Evolutionary conservation across 2,113 vertebrate species (phyloP).

Genomic region (Protomyctophum bolini): DNA sequence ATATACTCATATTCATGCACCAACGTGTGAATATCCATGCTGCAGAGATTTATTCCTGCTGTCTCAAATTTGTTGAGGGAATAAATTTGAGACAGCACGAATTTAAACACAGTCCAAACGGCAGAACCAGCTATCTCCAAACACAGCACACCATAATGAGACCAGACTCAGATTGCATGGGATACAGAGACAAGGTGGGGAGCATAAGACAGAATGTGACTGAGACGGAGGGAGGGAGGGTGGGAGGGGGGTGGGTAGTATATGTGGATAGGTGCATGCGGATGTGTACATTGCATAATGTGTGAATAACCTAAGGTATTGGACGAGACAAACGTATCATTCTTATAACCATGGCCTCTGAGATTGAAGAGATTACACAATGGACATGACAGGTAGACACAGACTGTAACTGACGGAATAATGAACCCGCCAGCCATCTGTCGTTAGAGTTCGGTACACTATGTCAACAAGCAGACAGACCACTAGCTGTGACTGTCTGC

Average conservation of each 20-base stretch:
- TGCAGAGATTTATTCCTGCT: neutral
- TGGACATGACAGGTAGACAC: constrained; percentile 38
- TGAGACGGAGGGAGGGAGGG: neutral
- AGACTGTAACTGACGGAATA: neutral
- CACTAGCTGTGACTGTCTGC: constrained; percentile 1
- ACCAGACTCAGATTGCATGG: neutral
- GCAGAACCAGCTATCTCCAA: constrained; percentile 1
- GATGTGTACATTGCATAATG: too few relatives aligned
- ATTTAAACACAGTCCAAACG: constrained; percentile 26
- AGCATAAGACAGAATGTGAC: neutral
- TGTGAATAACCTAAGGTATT: too few relatives aligned
- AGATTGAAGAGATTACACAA: neutral
- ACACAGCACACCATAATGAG: neutral
- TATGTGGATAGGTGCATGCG: too few relatives aligned
- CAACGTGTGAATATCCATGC: neutral
- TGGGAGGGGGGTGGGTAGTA: neutral
- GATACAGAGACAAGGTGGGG: neutral
- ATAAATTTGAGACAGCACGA: neutral
- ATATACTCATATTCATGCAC: neutral
- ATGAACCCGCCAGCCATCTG: constrained; percentile 12
- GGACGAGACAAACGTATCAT: neutral
- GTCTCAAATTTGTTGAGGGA: neutral
- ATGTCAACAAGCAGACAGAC: constrained; percentile 50
- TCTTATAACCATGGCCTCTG: neutral
- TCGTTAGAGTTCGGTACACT: constrained; percentile 26